Percentiles rank a stretch among this genome's conserved stretches.
phyloP scores from a whole-genome alignment of 2,888 invertebrate genomes.

The Caenorhabditis parvicauda region DNA sequence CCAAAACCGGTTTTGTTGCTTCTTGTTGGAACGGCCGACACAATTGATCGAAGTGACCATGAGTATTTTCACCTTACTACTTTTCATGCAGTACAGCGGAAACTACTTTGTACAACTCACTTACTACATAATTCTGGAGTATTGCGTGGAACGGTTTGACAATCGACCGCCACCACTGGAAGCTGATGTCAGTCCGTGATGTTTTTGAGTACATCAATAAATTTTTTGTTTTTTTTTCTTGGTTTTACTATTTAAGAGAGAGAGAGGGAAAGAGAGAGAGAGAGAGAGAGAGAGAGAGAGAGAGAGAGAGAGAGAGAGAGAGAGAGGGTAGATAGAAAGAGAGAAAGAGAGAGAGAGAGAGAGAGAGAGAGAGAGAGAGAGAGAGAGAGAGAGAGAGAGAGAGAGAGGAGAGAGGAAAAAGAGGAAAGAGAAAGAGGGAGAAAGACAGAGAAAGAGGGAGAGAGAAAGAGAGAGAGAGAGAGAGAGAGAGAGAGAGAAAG shows the following conservation, averaged over 20 bases:
- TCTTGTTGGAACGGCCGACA: too few species aligned
- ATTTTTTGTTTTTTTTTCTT: too few species aligned
- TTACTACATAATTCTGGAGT: constrained; percentile 42
- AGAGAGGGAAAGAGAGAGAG: neutral
- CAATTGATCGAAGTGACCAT: too few species aligned
- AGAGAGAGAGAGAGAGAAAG: neutral
- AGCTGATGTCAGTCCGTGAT: too few species aligned
- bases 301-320: neutral
- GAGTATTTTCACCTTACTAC: constrained; percentile 22
- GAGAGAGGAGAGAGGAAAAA: neutral
- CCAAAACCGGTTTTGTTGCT: too few species aligned
- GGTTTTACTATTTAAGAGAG: neutral
- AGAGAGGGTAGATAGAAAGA: constrained; percentile 5
- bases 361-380: constrained; percentile 3
- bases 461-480: neutral
- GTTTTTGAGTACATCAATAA: too few species aligned
- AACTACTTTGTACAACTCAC: constrained; percentile 46
- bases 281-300: neutral
- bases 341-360: neutral
- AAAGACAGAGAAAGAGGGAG: constrained; percentile 12
- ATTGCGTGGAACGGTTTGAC: constrained; percentile 43
- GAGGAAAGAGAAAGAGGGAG: constrained; percentile 3
- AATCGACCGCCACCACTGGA: constrained; percentile 19
- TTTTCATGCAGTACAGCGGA: constrained; percentile 47
- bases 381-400: neutral